Base-by-base conservation (phyloP, 2,797 vertebrate genomes). In the Cottoperca gobio region DNA sequence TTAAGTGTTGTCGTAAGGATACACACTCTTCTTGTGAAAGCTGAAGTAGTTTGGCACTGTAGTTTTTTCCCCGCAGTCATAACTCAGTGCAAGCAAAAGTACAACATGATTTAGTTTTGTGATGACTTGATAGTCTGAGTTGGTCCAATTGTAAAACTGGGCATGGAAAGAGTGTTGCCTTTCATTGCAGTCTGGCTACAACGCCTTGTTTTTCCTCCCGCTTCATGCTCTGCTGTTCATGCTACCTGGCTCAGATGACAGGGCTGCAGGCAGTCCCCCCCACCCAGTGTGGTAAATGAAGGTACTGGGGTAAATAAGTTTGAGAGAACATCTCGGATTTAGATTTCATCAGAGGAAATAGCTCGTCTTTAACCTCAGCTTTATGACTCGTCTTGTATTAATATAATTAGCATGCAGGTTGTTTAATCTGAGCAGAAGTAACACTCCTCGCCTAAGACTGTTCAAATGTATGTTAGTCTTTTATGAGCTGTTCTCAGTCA, bases 331-430 rank as follows among this genome's bases (percentile, higher is more conserved):
- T 55, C 8, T 54, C 0, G 3, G 1, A 45, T 52, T 80, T 64
- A 49, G 8, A 28, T 45, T 24, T 26, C 17, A 21, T 67, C 0
- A 16, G 31, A 49, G 7, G 3, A 57, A 74, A 70, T 11, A 6
- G 9, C 42, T 37, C 55, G 40, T 58, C 55, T 49, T 26, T 31
- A 37, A 54, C 39, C 39, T 40, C 26, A 39, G 40, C 31, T 63
- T 74, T 70, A 57, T 67, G 57, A 75, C 55, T 85, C 62, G 73
- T 61, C 53, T n/a, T 21, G 53, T 85, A 73, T 65, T 60, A 73
- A 60, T 37, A 68, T 35, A 77, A 75, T 76, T 33, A 62, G 53
- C 45, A 33, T 21, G 23, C 53, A 52, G 55, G 21, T 53, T 52
- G 14, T 80, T 78, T 45, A 8, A 39, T 76, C 43, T 19, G 8